phyloP scores from a whole-genome alignment of 2,113 vertebrate genomes.

The Dissostichus mawsoni region DNA sequence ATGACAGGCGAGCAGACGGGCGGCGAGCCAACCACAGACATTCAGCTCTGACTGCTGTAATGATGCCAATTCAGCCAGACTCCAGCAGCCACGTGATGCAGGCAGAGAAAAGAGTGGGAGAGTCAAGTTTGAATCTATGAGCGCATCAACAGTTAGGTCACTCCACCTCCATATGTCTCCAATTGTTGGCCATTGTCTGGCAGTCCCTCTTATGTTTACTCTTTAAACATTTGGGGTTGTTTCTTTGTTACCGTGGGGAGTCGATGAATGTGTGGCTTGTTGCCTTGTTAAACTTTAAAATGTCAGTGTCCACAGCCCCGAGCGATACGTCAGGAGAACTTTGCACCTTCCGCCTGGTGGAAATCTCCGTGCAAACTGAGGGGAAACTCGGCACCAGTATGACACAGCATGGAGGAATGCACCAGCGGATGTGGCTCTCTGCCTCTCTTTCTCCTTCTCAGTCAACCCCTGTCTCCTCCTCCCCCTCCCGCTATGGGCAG shows the following conservation, averaged over 20 bases:
- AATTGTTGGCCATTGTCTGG: conserved; percentile 24
- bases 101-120: conserved; percentile 43
- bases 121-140: conserved; percentile 37
- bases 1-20: conserved; percentile 70
- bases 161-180: conserved; percentile 29
- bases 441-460: conserved; percentile 57
- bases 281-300: conserved; percentile 66
- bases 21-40: conserved; percentile 68
- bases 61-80: conserved; percentile 69
- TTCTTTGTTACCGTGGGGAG: conserved; percentile 40
- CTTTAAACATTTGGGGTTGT: conserved; percentile 32
- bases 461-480: conserved; percentile 39
- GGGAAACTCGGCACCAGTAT: conserved; percentile 81
- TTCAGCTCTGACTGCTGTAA: conserved; percentile 66
- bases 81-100: conserved; percentile 46
- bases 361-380: conserved; percentile 69
- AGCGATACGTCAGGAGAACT: conserved; percentile 60
- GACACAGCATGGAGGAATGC: conserved; percentile 82
- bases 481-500: conserved; percentile 64
- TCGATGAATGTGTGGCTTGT: conserved; percentile 30
- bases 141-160: conserved; percentile 46
- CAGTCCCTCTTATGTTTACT: conserved; percentile 2
- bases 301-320: conserved; percentile 32
- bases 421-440: conserved; percentile 73
- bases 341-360: conserved; percentile 59